Base-by-base conservation (phyloP, 1,140 invertebrate genomes). In the Agraylea sexmaculata region DNA sequence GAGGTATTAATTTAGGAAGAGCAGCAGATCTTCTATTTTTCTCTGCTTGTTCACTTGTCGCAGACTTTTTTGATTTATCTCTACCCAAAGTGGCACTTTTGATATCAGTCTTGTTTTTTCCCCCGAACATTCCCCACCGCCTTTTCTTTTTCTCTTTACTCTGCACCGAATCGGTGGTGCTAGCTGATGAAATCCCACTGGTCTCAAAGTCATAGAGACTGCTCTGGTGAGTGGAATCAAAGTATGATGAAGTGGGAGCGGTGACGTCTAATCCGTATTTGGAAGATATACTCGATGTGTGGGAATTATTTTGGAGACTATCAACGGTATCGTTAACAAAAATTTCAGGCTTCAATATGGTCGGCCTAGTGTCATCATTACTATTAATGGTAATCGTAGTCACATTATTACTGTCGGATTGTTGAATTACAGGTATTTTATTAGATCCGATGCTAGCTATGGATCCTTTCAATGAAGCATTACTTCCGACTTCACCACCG, bases 21-120 rank as follows among this genome's bases (percentile, higher is more conserved):
- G 73, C 76, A 0, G 75, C 78, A 1, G 75, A 78, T 77, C 77
- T 78, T 3, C 75, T 56, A 57, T 78, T 69, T 35, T 68, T 70
- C 42, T 71, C 69, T 17, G 60, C 52, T 40, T 68, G 57, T 20
- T 59, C 63, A 37, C 67, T 64, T 21, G 61, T 25, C 47, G 61
- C 44, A 20, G 58, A 54, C 17, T 70, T 69, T 18, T 70, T 60
- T 21, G 59, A 57, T 44, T 69, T 71, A 45, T 75, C 73, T 17
- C 75, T 59, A 1, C 75, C 75, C 33, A 78, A 52, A 5, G 76
- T 78, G 0, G 75, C 76, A 40, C 73, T 74, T 49, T 76, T 75
- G 43, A 70, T 68, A 22, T 72, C 70, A 22, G 53, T 60, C 33
- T 70, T 69, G 2, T 60, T 69, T 48, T 69, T 64, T 12, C 73